Conservation (phyloP, 2,888 invertebrate species). For the Epistrophe eligans region DNA sequence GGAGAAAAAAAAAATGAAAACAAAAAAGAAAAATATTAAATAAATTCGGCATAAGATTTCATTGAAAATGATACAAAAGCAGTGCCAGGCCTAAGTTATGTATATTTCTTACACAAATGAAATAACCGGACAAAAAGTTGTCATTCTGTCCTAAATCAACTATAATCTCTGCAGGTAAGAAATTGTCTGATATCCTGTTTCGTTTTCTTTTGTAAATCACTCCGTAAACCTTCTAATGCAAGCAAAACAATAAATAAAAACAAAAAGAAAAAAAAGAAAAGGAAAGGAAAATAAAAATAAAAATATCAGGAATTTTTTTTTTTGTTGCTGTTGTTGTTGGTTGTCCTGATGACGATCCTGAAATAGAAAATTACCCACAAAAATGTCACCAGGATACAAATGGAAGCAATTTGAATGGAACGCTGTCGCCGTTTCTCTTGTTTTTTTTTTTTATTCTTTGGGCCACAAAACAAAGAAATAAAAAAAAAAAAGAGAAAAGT, state of each 20-base stretch:
- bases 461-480: not conserved
- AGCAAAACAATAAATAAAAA: conserved; percentile 25
- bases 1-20: not conserved
- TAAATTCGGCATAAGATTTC: not conserved
- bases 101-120: not conserved
- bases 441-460: conserved; percentile 6
- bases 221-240: conserved; percentile 8
- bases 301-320: not conserved
- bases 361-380: conserved; percentile 74
- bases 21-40: not conserved
- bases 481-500: conserved; percentile 31
- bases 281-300: conserved; percentile 8
- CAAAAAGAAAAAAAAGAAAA: not conserved
- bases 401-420: conserved; percentile 72
- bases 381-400: conserved; percentile 68
- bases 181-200: conserved; percentile 24
- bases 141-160: conserved; percentile 17
- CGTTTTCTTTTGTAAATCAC: conserved; percentile 32
- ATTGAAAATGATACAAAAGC: conserved; percentile 8
- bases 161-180: conserved; percentile 36
- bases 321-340: not conserved
- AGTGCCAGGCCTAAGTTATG: not conserved
- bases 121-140: conserved; percentile 8
- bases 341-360: conserved; percentile 29
- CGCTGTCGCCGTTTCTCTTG: conserved; percentile 27